A percentile compares a stretch with the other conserved stretches of the same genome.
Evolutionary conservation across 2,888 invertebrate genomes (phyloP).

Genomic region (Pantelozetes paolii): DNA sequence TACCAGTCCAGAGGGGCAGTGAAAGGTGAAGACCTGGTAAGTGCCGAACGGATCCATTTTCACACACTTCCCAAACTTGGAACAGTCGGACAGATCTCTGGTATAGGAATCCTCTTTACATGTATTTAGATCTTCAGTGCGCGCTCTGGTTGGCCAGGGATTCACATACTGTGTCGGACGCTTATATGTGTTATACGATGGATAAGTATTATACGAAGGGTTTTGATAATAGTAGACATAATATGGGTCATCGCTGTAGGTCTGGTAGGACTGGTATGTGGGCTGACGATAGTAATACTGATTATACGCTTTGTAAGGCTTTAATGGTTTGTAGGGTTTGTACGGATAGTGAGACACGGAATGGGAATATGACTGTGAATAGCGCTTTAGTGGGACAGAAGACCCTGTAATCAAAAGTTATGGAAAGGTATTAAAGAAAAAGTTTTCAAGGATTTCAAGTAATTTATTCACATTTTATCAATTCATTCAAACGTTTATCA

Average conservation of each 20-base stretch:
- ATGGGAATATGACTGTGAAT: neutral
- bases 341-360: neutral
- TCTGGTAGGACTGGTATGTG: neutral
- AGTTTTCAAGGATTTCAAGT: neutral
- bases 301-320: neutral
- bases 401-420: neutral
- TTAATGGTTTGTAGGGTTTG: neutral
- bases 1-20: conserved; percentile 4
- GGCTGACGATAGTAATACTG: neutral
- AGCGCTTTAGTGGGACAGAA: neutral
- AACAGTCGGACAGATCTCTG: conserved; percentile 10
- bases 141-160: neutral
- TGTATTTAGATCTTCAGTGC: neutral
- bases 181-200: neutral
- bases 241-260: neutral
- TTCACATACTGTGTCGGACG: neutral
- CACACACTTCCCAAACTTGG: conserved; percentile 13
- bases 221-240: neutral
- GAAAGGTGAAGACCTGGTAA: conserved; percentile 14
- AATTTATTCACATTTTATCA: neutral
- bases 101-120: neutral
- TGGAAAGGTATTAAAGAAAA: too few relatives aligned
- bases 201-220: neutral
- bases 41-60: neutral
- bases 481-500: neutral